These are phyloP conservation scores for Helicoverpa assulta DNA, from an alignment of 2,888 invertebrate genomes.

Conservation along the genomic window DNA sequence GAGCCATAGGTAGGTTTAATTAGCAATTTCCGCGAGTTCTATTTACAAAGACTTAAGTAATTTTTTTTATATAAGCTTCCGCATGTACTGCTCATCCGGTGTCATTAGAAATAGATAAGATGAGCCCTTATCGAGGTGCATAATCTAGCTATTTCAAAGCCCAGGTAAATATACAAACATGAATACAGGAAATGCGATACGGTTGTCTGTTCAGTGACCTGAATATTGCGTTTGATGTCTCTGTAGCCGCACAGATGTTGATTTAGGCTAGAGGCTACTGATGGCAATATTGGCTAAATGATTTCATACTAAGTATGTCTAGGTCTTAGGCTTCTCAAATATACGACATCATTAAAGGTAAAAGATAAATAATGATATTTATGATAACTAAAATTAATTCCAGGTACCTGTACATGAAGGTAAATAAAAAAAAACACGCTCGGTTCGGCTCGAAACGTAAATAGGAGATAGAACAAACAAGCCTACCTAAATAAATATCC, in stretches of 20 bases:
- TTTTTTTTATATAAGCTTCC: too few relatives aligned
- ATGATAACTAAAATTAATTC: not conserved
- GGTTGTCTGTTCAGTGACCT: not conserved
- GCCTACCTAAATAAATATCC: conserved; percentile 1
- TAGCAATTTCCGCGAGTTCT: too few relatives aligned
- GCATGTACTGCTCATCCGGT: too few relatives aligned
- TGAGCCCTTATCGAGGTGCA: too few relatives aligned
- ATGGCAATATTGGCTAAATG: not conserved
- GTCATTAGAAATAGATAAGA: too few relatives aligned
- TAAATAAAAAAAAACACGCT: conserved; percentile 3
- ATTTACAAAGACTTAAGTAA: too few relatives aligned
- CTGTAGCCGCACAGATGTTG: not conserved
- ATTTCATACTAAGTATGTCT: not conserved
- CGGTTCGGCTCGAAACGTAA: not conserved
- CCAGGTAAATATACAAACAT: too few relatives aligned
- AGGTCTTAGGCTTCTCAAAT: not conserved
- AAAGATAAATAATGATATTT: too few relatives aligned
- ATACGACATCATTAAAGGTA: not conserved
- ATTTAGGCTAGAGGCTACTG: not conserved
- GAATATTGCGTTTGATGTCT: not conserved
- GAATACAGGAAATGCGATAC: not conserved
- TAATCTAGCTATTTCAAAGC: too few relatives aligned
- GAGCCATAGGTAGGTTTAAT: too few relatives aligned
- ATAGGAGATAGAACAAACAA: conserved; percentile 7
- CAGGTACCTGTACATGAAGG: too few relatives aligned